Conservation (phyloP, 1,140 invertebrate species). For the Drosophila busckii region DNA sequence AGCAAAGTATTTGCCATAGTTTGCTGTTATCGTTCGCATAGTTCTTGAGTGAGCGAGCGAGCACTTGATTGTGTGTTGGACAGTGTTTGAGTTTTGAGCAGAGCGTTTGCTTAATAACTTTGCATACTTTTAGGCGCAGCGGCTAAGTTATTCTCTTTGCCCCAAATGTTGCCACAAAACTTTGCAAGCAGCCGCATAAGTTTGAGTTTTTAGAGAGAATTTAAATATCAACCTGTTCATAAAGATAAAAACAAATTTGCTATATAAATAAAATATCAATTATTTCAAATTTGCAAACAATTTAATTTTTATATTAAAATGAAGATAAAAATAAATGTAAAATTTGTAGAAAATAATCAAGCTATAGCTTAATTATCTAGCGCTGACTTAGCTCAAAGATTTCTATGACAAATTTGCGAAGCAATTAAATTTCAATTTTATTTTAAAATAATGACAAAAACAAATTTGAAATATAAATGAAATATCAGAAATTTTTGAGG, state of each 20-base stretch:
- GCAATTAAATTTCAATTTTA: conserved; percentile 5
- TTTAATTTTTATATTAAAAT: no score
- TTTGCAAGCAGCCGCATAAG: background rate
- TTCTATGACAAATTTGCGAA: background rate
- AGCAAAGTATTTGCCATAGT: conserved; percentile 38
- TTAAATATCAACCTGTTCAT: no score
- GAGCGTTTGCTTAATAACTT: conserved; percentile 40
- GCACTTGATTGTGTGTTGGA: conserved; percentile 8
- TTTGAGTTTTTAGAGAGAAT: no score
- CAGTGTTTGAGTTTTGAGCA: conserved; percentile 17
- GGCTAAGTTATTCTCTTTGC: conserved; percentile 36
- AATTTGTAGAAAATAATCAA: no score
- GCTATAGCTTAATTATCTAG: background rate
- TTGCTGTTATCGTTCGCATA: conserved; percentile 38
- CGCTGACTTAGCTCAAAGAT: no score
- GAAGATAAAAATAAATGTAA: no score
- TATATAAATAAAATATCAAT: no score
- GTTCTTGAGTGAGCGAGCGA: conserved; percentile 6
- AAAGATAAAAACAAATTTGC: no score
- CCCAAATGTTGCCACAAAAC: conserved; percentile 13
- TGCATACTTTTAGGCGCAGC: conserved; percentile 63
- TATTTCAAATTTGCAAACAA: no score
- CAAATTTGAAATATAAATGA: no score
- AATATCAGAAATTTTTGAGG: no score
- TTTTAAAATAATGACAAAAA: no score